phyloP scores from a whole-genome alignment of 2,113 vertebrate species.

The Ophthalmotilapia sp. region DNA sequence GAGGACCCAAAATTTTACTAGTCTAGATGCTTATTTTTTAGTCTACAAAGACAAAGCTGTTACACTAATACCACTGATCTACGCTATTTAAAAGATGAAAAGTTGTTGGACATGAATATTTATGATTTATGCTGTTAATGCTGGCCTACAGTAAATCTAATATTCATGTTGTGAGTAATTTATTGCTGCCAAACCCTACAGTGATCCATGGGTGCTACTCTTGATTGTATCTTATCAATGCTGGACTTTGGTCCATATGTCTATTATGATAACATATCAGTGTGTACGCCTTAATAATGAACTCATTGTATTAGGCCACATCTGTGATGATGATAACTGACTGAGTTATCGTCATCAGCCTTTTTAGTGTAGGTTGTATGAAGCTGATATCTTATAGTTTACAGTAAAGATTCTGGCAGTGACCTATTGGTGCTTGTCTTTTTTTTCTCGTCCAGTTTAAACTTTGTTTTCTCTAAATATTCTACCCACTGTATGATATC shows the following conservation, averaged over 20 bases:
- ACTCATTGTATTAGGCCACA: not conserved
- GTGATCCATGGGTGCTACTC: not conserved
- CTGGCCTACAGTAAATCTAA: not conserved
- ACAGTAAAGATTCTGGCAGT: not conserved
- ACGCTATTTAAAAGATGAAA: not conserved
- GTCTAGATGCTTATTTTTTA: not conserved
- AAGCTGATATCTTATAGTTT: not conserved
- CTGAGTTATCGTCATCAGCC: not conserved
- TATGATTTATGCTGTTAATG: not conserved
- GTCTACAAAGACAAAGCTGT: not conserved
- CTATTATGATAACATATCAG: not conserved
- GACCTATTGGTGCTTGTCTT: not conserved
- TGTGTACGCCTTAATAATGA: not conserved
- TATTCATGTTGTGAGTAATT: not conserved
- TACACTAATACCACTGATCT: not conserved
- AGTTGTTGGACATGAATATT: not conserved
- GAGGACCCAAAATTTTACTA: not conserved
- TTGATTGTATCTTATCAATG: not conserved
- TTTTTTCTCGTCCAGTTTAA: not conserved
- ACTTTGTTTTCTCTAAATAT: not conserved
- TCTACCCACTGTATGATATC: not conserved
- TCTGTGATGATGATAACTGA: not conserved
- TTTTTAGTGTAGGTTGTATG: not conserved
- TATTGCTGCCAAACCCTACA: not conserved
- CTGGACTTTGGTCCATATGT: not conserved